Evolutionary conservation across 1,140 invertebrate genomes (phyloP).

Genomic region (Drosophila ironensis): DNA sequence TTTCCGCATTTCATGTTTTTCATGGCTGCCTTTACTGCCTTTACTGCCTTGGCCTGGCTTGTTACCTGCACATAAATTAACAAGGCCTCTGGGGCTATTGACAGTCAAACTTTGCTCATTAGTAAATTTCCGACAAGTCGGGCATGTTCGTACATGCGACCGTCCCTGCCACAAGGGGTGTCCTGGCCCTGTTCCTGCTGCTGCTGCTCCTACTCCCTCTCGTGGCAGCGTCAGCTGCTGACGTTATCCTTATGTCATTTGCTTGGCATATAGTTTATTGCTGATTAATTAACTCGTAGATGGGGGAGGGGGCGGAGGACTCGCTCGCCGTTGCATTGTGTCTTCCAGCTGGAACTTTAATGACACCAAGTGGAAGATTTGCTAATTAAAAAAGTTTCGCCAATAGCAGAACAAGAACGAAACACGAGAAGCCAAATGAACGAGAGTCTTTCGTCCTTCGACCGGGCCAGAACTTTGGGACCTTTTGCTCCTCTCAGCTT

Average conservation of each 20-base stretch:
- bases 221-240: constrained; percentile 10
- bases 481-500: neutral
- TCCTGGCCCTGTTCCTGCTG: no score
- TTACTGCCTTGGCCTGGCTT: constrained; percentile 9
- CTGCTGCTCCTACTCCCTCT: no score
- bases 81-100: constrained; percentile 29
- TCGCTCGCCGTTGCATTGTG: constrained; percentile 39
- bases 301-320: constrained; percentile 1
- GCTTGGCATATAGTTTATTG: constrained; percentile 71
- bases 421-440: constrained; percentile 12
- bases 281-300: constrained; percentile 71
- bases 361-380: constrained; percentile 50
- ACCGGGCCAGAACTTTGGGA: constrained; percentile 11
- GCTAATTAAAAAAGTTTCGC: constrained; percentile 76
- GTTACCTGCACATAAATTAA: constrained; percentile 68
- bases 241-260: constrained; percentile 43
- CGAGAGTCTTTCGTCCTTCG: neutral
- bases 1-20: constrained; percentile 9
- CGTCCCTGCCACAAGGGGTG: constrained; percentile 3
- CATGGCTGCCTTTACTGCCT: no score
- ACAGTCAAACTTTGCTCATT: constrained; percentile 72
- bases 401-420: constrained; percentile 4
- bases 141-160: constrained; percentile 44
- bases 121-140: constrained; percentile 59
- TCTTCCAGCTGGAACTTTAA: constrained; percentile 51